Evolutionary conservation across 2,797 vertebrate species (phyloP).

Genomic region (Caiman crocodilus): DNA sequence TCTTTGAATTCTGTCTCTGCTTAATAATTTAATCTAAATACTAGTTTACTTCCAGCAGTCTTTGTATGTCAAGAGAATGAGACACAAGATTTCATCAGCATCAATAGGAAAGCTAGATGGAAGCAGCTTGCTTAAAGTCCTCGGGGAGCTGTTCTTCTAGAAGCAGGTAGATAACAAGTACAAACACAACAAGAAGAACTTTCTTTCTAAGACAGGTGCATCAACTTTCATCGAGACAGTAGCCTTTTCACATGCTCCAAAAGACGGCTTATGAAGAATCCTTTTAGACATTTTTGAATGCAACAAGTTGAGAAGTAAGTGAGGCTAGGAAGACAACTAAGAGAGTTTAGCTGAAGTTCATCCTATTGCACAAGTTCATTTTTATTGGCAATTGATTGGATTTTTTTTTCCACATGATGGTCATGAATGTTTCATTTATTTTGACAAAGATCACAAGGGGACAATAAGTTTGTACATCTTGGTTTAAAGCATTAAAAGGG

Average conservation of each 20-base stretch:
- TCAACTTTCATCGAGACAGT: conserved; percentile 23
- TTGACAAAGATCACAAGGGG: background rate
- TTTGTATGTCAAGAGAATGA: background rate
- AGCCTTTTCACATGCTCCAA: conserved; percentile 12
- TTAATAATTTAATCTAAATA: too few relatives aligned
- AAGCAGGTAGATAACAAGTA: background rate
- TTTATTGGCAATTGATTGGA: conserved; percentile 15
- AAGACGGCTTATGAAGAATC: conserved; percentile 47
- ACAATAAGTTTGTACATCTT: background rate
- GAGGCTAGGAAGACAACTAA: background rate
- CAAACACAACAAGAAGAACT: conserved; percentile 1
- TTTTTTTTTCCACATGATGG: conserved; percentile 33
- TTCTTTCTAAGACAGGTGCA: conserved; percentile 10
- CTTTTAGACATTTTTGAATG: conserved; percentile 41
- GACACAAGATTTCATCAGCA: background rate
- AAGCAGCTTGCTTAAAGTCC: background rate
- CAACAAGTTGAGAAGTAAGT: conserved; percentile 5
- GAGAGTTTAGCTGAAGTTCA: conserved; percentile 12
- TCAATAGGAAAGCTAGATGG: background rate
- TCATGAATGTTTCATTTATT: background rate
- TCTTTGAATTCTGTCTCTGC: too few relatives aligned
- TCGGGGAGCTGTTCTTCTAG: background rate
- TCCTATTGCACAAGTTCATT: conserved; percentile 39
- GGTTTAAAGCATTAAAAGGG: background rate
- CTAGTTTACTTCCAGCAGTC: too few relatives aligned